A percentile compares a stretch with the other conserved stretches of the same genome.
Conservation (phyloP, 2,113 vertebrate genomes). For the Salvelinus fontinalis region DNA sequence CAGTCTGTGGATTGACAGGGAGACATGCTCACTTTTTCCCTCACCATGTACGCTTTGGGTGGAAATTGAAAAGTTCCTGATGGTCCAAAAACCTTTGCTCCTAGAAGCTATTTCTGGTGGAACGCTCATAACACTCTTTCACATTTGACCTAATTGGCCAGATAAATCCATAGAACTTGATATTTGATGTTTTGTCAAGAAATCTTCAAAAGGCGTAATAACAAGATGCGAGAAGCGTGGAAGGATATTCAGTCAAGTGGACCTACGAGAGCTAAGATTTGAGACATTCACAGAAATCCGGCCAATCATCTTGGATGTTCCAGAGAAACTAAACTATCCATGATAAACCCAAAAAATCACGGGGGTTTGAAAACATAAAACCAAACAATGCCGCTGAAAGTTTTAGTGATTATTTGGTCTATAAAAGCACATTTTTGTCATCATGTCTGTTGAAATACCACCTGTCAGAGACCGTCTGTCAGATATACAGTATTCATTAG, state of each 20-base stretch:
- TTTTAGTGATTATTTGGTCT: conserved; percentile 60
- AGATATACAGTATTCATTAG: too few species aligned
- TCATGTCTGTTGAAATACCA: conserved; percentile 42
- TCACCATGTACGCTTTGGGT: conserved; percentile 11
- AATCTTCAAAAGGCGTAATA: conserved; percentile 6
- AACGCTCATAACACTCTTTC: conserved; percentile 3
- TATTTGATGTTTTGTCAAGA: conserved; percentile 27
- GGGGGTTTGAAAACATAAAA: conserved; percentile 45
- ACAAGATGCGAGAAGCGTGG: conserved; percentile 4
- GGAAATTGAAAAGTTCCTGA: conserved; percentile 36
- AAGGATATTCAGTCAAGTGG: conserved; percentile 29
- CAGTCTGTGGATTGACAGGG: conserved; percentile 12
- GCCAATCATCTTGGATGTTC: conserved; percentile 38
- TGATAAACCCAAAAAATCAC: conserved; percentile 22
- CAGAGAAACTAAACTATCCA: conserved; percentile 39
- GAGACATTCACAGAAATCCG: conserved; percentile 32
- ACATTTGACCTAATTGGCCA: conserved; percentile 11
- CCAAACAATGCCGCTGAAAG: conserved; percentile 39
- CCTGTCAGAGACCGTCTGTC: conserved; percentile 19
- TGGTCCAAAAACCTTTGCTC: conserved; percentile 22
- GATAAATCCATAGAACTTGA: conserved; percentile 11
- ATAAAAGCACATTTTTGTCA: conserved; percentile 36
- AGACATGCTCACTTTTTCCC: conserved; percentile 6
- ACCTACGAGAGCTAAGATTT: conserved; percentile 36
- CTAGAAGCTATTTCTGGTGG: conserved; percentile 13